A percentile compares a stretch with the other conserved stretches of the same genome.
These are phyloP conservation scores for Aleiodes sp. DNA, from an alignment of 1,140 invertebrate species.

Conservation along the genomic window DNA sequence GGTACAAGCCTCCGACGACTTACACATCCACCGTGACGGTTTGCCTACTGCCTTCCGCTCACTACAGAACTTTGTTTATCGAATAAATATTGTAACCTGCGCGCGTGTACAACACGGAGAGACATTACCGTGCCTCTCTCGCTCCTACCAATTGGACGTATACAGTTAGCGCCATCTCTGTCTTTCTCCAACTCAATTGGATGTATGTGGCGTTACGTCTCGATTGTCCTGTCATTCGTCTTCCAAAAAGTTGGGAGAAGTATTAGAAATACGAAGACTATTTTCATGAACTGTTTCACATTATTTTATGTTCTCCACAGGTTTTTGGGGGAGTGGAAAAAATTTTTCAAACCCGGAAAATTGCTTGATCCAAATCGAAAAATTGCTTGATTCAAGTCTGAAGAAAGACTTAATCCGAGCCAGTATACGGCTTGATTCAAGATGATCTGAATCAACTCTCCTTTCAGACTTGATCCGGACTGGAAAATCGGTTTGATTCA, in stretches of 20 bases:
- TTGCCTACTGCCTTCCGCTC: conserved; percentile 29
- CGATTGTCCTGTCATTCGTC: conserved; percentile 18
- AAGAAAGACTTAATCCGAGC: no score
- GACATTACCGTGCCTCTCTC: neutral
- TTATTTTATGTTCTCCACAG: neutral
- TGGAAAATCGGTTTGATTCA: no score
- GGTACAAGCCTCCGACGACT: conserved; percentile 56
- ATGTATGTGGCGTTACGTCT: conserved; percentile 6
- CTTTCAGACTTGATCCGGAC: no score
- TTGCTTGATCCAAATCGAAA: no score
- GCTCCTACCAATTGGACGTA: neutral
- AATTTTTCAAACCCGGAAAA: no score
- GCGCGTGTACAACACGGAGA: neutral
- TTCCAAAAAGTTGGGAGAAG: neutral
- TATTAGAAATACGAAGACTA: neutral
- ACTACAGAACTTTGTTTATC: conserved; percentile 58
- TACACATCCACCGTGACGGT: conserved; percentile 28
- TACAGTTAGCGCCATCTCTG: neutral
- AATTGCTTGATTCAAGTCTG: no score
- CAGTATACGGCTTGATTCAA: no score
- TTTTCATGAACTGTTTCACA: neutral
- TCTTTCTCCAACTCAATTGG: neutral
- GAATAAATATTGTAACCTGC: conserved; percentile 53
- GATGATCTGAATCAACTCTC: no score
- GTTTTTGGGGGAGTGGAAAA: no score